Conservation (phyloP, 2,113 vertebrate species). For the Cygnus buccinator region DNA sequence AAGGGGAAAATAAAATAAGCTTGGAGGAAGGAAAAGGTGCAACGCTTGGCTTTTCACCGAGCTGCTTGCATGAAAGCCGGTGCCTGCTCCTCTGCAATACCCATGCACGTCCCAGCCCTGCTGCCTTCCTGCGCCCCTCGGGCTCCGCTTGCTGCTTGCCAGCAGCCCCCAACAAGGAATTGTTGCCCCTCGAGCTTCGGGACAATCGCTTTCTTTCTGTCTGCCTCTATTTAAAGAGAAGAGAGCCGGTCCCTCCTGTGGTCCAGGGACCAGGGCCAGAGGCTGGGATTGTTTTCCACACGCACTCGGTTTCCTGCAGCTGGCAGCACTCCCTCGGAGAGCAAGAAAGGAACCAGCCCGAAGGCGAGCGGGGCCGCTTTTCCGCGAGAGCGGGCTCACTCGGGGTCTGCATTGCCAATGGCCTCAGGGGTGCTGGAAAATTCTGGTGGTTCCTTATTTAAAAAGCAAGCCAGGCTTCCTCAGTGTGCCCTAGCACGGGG, state of each 20-base stretch:
- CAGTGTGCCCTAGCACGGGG: fast-evolving
- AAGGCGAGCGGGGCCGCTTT: no score
- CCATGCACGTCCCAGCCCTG: fast-evolving
- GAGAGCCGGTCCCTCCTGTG: fast-evolving
- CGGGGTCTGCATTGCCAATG: background rate
- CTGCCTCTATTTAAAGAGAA: background rate
- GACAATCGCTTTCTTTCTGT: background rate
- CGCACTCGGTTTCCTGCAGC: background rate
- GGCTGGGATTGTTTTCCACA: background rate
- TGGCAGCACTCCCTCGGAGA: background rate
- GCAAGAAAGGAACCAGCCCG: background rate
- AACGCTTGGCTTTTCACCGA: background rate
- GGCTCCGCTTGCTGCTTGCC: background rate
- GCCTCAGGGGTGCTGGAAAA: background rate
- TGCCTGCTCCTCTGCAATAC: fast-evolving
- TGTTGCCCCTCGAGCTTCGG: background rate
- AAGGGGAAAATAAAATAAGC: background rate
- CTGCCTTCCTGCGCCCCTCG: background rate
- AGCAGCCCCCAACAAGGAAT: background rate
- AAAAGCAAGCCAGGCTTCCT: background rate
- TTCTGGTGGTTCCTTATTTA: background rate
- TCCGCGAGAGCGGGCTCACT: no score
- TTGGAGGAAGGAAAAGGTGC: background rate
- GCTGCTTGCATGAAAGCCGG: background rate
- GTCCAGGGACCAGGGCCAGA: background rate